Conservation (phyloP, 2,113 vertebrate species). For the Zosterops pallidus region DNA sequence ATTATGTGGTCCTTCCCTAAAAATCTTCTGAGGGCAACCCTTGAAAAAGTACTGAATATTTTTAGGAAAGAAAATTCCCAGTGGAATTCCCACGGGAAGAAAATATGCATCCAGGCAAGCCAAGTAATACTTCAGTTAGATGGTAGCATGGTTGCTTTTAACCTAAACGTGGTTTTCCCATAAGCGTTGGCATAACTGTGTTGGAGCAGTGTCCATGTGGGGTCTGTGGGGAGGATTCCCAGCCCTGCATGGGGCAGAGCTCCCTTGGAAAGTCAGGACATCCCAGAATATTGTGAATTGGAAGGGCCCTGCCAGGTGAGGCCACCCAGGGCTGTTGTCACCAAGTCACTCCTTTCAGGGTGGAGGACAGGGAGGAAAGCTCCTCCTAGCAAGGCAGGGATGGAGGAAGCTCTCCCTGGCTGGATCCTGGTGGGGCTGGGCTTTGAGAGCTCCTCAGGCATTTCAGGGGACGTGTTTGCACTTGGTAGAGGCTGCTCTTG, state of each 20-base stretch:
- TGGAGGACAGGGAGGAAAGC: too few species aligned
- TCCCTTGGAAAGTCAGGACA: not conserved
- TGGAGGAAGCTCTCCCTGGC: not conserved
- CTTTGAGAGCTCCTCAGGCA: not conserved
- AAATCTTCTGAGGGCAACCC: not conserved
- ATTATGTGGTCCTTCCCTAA: not conserved
- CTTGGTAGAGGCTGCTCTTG: not conserved
- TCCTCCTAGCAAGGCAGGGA: not conserved
- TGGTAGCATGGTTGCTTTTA: not conserved
- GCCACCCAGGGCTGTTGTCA: not conserved
- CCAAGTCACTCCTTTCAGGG: not conserved
- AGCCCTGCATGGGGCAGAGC: fast-evolving
- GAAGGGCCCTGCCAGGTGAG: fast-evolving
- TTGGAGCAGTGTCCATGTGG: not conserved
- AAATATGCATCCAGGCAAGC: not conserved
- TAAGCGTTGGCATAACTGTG: not conserved
- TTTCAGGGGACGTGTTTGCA: not conserved
- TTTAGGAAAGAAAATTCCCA: not conserved
- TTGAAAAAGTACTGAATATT: not conserved
- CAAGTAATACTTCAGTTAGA: not conserved
- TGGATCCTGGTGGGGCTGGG: not conserved
- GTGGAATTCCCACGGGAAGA: not conserved
- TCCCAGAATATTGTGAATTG: not conserved
- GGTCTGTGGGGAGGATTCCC: not conserved
- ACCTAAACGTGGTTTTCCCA: not conserved